Conservation (phyloP, 2,113 vertebrate genomes). For the Rhinogobius similis region DNA sequence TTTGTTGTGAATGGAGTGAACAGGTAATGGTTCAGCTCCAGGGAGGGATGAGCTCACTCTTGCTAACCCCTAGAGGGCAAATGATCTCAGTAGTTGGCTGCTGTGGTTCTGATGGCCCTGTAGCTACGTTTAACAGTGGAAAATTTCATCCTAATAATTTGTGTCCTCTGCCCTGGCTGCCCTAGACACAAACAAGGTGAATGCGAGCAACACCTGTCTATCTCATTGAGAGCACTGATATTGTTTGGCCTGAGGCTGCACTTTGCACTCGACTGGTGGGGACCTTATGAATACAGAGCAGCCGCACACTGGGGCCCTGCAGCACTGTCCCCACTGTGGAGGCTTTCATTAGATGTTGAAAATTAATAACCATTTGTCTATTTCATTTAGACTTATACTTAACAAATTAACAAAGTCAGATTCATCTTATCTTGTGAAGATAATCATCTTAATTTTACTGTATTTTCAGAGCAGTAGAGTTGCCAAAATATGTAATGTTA, state of each 20-base stretch:
- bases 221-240: constrained; percentile 27
- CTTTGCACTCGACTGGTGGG: constrained; percentile 21
- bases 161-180: constrained; percentile 12
- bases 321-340: constrained; percentile 39
- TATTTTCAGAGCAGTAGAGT: too few relatives aligned
- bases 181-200: constrained; percentile 38
- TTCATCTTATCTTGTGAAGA: too few relatives aligned
- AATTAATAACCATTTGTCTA: background rate
- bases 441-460: too few relatives aligned
- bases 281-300: constrained; percentile 69
- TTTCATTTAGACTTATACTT: background rate
- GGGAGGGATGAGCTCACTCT: constrained; percentile 78
- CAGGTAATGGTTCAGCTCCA: constrained; percentile 68
- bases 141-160: constrained; percentile 66
- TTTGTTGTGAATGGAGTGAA: constrained; percentile 24
- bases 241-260: constrained; percentile 35
- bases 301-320: constrained; percentile 62
- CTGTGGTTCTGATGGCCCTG: constrained; percentile 57
- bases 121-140: constrained; percentile 71
- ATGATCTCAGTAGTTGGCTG: constrained; percentile 76
- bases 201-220: constrained; percentile 43
- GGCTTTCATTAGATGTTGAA: constrained; percentile 37
- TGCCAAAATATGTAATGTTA: too few relatives aligned
- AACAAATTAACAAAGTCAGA: too few relatives aligned
- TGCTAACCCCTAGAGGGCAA: constrained; percentile 54